phyloP scores from a whole-genome alignment of 2,888 invertebrate genomes.

The Gibbula magus region DNA sequence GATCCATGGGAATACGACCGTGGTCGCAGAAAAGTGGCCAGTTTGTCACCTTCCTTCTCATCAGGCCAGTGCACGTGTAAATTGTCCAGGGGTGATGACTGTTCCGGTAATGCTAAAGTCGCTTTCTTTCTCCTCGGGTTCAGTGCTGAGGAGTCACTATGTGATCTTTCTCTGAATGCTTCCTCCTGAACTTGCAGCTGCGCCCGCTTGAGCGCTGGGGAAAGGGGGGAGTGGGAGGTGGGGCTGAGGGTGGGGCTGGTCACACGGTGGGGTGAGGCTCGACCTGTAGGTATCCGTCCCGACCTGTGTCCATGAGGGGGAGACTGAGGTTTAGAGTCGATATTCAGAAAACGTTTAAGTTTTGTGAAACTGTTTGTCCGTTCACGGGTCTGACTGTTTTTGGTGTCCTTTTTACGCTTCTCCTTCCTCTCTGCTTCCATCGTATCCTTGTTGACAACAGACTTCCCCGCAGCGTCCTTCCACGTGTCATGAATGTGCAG shows the following conservation, averaged over 20 bases:
- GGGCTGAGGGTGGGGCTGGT: not conserved
- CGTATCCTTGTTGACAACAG: not conserved
- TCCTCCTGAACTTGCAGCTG: not conserved
- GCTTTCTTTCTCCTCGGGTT: not conserved
- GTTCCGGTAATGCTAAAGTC: not conserved
- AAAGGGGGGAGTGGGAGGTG: not conserved
- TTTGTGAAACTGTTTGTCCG: not conserved
- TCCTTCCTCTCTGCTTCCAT: not conserved
- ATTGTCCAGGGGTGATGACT: not conserved
- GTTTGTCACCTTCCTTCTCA: not conserved
- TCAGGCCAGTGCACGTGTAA: conserved; percentile 23
- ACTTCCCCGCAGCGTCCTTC: not conserved
- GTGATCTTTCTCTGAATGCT: not conserved
- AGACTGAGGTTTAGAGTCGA: not conserved
- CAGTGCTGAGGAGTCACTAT: conserved; percentile 10
- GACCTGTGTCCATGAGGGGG: not conserved
- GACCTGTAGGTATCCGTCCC: not conserved
- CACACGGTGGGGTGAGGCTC: not conserved
- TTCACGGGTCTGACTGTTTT: not conserved
- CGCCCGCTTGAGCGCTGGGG: not conserved
- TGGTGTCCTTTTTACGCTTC: not conserved
- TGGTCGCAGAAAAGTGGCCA: not conserved
- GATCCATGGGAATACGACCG: conserved; percentile 9
- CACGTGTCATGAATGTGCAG: not conserved
- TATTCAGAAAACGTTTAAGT: conserved; percentile 11